Conservation (phyloP, 1,140 invertebrate genomes). For the Drosophila lacteicornis region DNA sequence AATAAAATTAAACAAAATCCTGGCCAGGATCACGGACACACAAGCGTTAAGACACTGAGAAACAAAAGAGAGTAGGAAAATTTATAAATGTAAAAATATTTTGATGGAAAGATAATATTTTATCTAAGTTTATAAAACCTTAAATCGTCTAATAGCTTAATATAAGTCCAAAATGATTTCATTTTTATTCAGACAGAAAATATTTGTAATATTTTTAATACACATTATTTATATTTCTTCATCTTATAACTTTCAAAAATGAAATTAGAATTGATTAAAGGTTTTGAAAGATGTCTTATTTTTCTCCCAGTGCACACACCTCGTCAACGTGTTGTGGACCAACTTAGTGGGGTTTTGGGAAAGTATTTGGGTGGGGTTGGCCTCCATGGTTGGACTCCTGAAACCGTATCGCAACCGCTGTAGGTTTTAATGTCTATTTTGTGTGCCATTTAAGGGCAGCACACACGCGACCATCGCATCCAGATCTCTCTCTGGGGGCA, state of each 20-base stretch:
- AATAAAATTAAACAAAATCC: slow-evolving; percentile 74
- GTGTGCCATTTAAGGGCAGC: slow-evolving; percentile 75
- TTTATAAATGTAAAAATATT: no score
- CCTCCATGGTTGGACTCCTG: slow-evolving; percentile 1
- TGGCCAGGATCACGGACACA: slow-evolving; percentile 28
- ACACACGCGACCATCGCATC: slow-evolving; percentile 64
- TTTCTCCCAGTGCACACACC: slow-evolving; percentile 24
- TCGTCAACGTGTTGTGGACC: slow-evolving; percentile 48
- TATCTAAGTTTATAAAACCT: no score
- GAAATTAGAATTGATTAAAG: no score
- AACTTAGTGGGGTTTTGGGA: slow-evolving; percentile 16
- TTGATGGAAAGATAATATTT: no score
- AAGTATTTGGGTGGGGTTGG: not conserved
- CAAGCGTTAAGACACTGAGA: not conserved
- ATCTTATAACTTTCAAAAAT: no score
- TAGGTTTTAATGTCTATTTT: slow-evolving; percentile 78
- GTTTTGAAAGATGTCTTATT: not conserved
- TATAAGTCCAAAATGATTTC: no score
- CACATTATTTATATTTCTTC: no score
- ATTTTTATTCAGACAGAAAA: no score
- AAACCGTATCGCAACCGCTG: slow-evolving; percentile 45
- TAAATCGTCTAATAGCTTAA: no score
- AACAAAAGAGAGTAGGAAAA: not conserved
- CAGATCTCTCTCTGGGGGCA: slow-evolving; percentile 23
- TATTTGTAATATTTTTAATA: no score